Evolutionary conservation across 2,888 invertebrate species (phyloP).

Genomic region (Argyresthia albistria): DNA sequence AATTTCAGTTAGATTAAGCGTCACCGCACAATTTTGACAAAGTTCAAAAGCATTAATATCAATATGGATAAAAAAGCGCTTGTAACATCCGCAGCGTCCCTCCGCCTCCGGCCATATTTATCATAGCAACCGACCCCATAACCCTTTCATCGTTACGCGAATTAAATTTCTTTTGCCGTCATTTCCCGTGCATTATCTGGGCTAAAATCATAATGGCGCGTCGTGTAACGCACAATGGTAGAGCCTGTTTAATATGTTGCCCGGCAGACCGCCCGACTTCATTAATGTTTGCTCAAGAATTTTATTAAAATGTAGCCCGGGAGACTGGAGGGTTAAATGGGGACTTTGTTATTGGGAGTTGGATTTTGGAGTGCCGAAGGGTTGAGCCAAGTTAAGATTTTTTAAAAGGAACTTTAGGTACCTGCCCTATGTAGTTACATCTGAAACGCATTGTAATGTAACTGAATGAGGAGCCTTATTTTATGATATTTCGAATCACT

Average conservation of each 20-base stretch:
- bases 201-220: slow-evolving; percentile 66
- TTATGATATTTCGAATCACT: too few relatives aligned
- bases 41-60: slow-evolving; percentile 68
- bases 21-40: slow-evolving; percentile 56
- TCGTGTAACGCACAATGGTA: slow-evolving; percentile 45
- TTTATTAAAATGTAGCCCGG: slow-evolving; percentile 67
- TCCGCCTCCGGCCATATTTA: slow-evolving; percentile 53
- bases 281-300: slow-evolving; percentile 66
- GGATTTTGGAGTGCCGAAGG: neutral
- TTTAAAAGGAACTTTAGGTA: neutral
- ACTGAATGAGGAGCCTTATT: too few relatives aligned
- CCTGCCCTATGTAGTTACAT: too few relatives aligned
- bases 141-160: slow-evolving; percentile 71
- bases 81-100: slow-evolving; percentile 55
- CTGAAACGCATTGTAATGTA: too few relatives aligned
- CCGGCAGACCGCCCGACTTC: slow-evolving; percentile 32
- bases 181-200: slow-evolving; percentile 72
- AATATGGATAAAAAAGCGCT: slow-evolving; percentile 67
- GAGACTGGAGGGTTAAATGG: slow-evolving; percentile 34
- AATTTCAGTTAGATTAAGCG: too few relatives aligned
- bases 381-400: neutral
- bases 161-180: slow-evolving; percentile 73
- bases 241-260: slow-evolving; percentile 35
- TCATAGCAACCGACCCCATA: slow-evolving; percentile 59
- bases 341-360: slow-evolving; percentile 10